These are phyloP conservation scores for Ambastaia sidthimunki DNA, from an alignment of 2,797 vertebrate species.

Conservation along the genomic window DNA sequence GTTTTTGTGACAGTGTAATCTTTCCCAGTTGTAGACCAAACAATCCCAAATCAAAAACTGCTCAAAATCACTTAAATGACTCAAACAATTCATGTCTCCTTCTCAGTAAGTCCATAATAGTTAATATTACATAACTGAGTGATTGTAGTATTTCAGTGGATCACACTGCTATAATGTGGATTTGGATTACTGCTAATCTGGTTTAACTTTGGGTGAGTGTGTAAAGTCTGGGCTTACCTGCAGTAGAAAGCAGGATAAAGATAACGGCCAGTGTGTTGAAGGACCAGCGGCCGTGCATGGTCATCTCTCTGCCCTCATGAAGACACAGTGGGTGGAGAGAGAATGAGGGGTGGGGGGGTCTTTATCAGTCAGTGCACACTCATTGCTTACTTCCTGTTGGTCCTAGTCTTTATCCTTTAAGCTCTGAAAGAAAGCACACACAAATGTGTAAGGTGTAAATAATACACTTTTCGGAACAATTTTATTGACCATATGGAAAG, in stretches of 20 bases:
- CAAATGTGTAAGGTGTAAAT: neutral
- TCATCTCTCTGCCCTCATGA: slow-evolving; percentile 85
- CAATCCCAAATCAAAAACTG: neutral
- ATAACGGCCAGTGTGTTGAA: slow-evolving; percentile 78
- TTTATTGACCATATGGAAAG: neutral
- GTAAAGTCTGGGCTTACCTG: slow-evolving; percentile 67
- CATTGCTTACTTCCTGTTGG: slow-evolving; percentile 31
- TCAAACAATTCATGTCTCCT: no score
- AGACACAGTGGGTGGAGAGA: slow-evolving; percentile 49
- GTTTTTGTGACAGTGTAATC: neutral
- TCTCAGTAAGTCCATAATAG: no score
- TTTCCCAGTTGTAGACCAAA: no score
- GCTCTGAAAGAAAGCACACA: slow-evolving; percentile 39
- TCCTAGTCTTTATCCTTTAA: slow-evolving; percentile 34
- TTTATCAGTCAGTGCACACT: slow-evolving; percentile 23
- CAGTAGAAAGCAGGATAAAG: slow-evolving; percentile 76
- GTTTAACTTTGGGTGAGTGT: neutral
- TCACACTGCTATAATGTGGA: neutral
- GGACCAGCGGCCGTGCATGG: slow-evolving; percentile 80
- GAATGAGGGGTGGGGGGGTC: slow-evolving; percentile 10
- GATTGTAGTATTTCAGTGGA: no score
- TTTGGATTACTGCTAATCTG: neutral
- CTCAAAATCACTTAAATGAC: no score
- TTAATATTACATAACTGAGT: no score
- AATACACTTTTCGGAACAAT: neutral